phyloP scores from a whole-genome alignment of 2,797 vertebrate species.

The Pogonophryne albipinna region DNA sequence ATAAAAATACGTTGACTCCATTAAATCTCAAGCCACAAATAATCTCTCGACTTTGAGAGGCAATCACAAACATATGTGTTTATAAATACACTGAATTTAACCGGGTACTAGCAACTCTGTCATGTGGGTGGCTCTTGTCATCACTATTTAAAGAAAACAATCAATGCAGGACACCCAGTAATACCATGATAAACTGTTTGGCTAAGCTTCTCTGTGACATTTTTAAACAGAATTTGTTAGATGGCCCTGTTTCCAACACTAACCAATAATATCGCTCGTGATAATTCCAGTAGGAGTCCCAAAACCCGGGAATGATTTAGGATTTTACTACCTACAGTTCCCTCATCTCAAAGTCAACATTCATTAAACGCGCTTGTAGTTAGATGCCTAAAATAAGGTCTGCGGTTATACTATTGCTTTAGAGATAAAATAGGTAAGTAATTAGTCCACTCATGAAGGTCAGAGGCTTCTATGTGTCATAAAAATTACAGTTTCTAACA shows the following conservation, averaged over 20 bases:
- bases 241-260: conserved; percentile 30
- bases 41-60: neutral
- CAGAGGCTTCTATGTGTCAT: too few relatives aligned
- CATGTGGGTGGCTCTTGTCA: conserved; percentile 34
- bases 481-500: too few relatives aligned
- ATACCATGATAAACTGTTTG: conserved; percentile 27
- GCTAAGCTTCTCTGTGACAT: conserved; percentile 29
- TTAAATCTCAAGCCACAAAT: conserved; percentile 19
- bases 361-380: too few relatives aligned
- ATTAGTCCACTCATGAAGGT: too few relatives aligned
- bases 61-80: neutral
- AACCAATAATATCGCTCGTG: conserved; percentile 4
- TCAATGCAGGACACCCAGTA: conserved; percentile 16
- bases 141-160: conserved; percentile 32
- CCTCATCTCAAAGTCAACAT: too few relatives aligned
- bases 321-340: too few relatives aligned
- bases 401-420: too few relatives aligned
- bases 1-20: conserved; percentile 40
- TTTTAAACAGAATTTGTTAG: conserved; percentile 37
- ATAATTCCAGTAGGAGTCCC: conserved; percentile 6
- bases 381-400: too few relatives aligned
- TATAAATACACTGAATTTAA: neutral
- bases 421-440: too few relatives aligned
- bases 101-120: conserved; percentile 6
- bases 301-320: too few relatives aligned